These are phyloP conservation scores for Pelodytes ibericus DNA, from an alignment of 2,797 vertebrate genomes.

Conservation along the genomic window DNA sequence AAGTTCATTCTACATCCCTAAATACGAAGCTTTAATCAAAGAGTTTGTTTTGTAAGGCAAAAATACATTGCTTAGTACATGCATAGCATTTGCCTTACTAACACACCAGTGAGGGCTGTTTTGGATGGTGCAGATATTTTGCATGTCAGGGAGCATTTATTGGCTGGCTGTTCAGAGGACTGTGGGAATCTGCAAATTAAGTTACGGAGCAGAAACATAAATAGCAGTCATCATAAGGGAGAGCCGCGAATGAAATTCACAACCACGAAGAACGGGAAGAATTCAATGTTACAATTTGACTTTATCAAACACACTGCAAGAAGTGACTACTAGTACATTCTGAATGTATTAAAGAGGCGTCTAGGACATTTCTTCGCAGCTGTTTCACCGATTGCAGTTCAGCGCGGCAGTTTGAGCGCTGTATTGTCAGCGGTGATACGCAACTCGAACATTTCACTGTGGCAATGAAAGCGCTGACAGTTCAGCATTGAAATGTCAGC, in stretches of 20 bases:
- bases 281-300: too few species aligned
- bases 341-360: too few species aligned
- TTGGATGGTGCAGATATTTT: slow-evolving; percentile 28
- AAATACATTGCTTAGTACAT: slow-evolving; percentile 33
- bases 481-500: too few species aligned
- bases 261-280: too few species aligned
- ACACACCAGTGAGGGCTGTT: neutral
- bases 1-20: neutral
- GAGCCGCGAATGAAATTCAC: neutral
- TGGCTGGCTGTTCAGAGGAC: slow-evolving; percentile 24
- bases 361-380: too few species aligned
- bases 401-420: too few species aligned
- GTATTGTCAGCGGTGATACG: too few species aligned
- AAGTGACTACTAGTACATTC: too few species aligned
- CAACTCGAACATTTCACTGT: too few species aligned
- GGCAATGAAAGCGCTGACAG: too few species aligned
- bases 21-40: slow-evolving; percentile 11
- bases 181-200: slow-evolving; percentile 27
- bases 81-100: slow-evolving; percentile 34
- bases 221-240: slow-evolving; percentile 9
- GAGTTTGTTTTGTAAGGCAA: slow-evolving; percentile 1
- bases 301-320: too few species aligned
- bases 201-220: slow-evolving; percentile 22
- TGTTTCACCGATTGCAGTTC: too few species aligned
- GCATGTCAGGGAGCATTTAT: slow-evolving; percentile 23